Base-by-base conservation (phyloP, 1,140 invertebrate species). In the Ephestia elutella region DNA sequence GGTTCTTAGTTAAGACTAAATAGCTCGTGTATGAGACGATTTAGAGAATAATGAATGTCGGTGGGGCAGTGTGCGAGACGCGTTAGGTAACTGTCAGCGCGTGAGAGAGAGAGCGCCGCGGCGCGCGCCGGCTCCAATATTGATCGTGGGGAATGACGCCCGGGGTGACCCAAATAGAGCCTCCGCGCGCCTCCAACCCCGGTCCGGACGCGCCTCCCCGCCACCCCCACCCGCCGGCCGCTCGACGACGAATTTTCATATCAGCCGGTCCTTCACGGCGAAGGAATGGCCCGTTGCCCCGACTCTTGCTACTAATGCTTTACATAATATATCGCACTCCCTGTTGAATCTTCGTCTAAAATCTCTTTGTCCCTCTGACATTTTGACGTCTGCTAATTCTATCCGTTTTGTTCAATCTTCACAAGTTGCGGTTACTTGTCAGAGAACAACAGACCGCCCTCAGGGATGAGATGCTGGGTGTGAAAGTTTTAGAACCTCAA, bases 101-200 rank as follows among this genome's bases (percentile, higher is more conserved):
- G 74, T 68, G 73, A 76, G 79, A 60, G 73, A 73, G 80, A 75
- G 56, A 71, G 78, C 48, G 13, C 65, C 70, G 62, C 78, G 76
- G 85, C 85, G 85, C 85, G 85, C 85, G 85, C 85, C 82, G 82
- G 56, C 73, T 70, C 66, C 62, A 62, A 71, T 87, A 87, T 87
- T 81, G 85, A 87, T 87, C 83, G 83, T 56, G 78, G 75, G 71
- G 77, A 72, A 80, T 84, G 84, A 82, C 82, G 85, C 85, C 85
- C 85, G 73, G 85, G 85, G 81, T 87, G 85, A 87, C 85, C 85
- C 85, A 87, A 86, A 87, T 87, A 87, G 82, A 87, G 79, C 79
- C 82, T 87, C 73, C 78, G 73, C 63, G 60, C 68, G 67, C 67
- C 70, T 73, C 65, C 71, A 70, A 56, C 70, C 68, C 68, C 70